phyloP scores from a whole-genome alignment of 2,797 vertebrate genomes.

The Chloroceryle inda region DNA sequence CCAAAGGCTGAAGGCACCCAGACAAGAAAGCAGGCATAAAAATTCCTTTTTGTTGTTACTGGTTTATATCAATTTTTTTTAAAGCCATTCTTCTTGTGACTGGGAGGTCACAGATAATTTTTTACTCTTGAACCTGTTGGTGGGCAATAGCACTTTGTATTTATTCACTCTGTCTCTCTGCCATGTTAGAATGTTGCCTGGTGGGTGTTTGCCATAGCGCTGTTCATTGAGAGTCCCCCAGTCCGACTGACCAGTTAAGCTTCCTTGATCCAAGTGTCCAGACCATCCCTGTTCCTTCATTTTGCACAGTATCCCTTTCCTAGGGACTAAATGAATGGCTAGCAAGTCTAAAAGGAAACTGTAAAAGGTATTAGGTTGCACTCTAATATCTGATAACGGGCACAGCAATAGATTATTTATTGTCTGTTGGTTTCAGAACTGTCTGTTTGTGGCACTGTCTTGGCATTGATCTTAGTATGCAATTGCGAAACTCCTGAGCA shows the following conservation, averaged over 20 bases:
- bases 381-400: conserved; percentile 56
- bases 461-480: conserved; percentile 21
- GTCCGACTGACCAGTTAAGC: neutral
- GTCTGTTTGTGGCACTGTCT: conserved; percentile 7
- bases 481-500: conserved; percentile 44
- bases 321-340: neutral
- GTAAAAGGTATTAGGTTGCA: conserved; percentile 66
- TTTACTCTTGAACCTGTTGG: neutral
- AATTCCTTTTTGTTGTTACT: neutral
- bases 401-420: conserved; percentile 67
- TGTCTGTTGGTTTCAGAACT: conserved; percentile 12
- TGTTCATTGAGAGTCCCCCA: fast-evolving
- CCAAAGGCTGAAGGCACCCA: fast-evolving
- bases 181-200: fast-evolving
- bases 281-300: neutral
- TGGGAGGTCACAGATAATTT: neutral
- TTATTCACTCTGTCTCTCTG: neutral
- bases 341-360: conserved; percentile 11
- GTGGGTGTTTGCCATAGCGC: fast-evolving
- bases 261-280: neutral
- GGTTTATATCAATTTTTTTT: neutral
- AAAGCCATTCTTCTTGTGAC: neutral
- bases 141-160: neutral
- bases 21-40: neutral
- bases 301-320: neutral